Evolutionary conservation across 2,113 vertebrate genomes (phyloP).

Genomic region (Microcebus lehilahytsara): DNA sequence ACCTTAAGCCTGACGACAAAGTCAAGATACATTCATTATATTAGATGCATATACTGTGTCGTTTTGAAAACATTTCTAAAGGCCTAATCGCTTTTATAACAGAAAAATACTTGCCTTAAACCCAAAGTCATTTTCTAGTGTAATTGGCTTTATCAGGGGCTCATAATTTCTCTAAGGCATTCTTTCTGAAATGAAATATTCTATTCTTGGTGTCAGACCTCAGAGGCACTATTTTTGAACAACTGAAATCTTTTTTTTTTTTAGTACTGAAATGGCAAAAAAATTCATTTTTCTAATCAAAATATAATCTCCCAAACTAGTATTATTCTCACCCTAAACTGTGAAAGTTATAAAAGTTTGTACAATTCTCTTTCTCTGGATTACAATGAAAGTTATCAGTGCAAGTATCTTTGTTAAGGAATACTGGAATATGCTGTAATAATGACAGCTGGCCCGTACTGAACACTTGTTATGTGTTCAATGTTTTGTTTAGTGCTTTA

Average conservation of each 20-base stretch:
- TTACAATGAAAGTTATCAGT: background rate
- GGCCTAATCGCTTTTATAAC: background rate
- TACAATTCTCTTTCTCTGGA: background rate
- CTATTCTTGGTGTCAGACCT: slow-evolving; percentile 57
- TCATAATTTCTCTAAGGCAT: slow-evolving; percentile 56
- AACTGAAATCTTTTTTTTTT: slow-evolving; percentile 48
- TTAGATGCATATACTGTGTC: background rate
- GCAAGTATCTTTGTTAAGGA: background rate
- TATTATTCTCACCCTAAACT: background rate
- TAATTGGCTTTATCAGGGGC: background rate
- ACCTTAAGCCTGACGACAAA: background rate
- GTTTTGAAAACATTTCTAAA: slow-evolving; percentile 35
- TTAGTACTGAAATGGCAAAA: background rate
- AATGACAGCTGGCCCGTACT: background rate
- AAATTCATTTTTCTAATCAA: slow-evolving; percentile 53
- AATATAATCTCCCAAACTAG: slow-evolving; percentile 50
- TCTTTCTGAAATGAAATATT: slow-evolving; percentile 68
- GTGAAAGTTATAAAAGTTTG: background rate
- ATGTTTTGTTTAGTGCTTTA: background rate
- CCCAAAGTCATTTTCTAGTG: slow-evolving; percentile 50
- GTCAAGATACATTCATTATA: background rate
- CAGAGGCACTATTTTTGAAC: slow-evolving; percentile 47
- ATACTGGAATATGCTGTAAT: background rate
- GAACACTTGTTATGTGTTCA: background rate
- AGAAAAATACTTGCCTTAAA: slow-evolving; percentile 48